phyloP scores from a whole-genome alignment of 2,113 vertebrate genomes.

The Chamaetylas fuelleborni region DNA sequence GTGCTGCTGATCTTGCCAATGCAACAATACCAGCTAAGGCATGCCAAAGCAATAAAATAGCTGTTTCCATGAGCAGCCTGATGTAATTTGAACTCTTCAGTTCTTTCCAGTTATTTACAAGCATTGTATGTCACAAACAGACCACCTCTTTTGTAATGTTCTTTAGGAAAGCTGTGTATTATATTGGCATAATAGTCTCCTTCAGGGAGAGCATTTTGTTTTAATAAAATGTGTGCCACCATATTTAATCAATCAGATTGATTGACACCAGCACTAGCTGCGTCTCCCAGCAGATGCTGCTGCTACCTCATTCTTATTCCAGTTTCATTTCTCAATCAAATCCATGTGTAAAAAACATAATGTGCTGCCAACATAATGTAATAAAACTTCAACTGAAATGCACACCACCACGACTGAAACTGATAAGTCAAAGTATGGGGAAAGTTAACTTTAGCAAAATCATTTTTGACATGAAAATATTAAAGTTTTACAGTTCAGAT shows the following conservation, averaged over 20 bases:
- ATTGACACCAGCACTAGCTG: conserved; percentile 76
- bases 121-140: conserved; percentile 29
- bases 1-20: neutral
- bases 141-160: conserved; percentile 27
- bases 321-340: conserved; percentile 82
- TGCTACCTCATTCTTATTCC: conserved; percentile 79
- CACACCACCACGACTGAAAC: conserved; percentile 72
- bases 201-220: conserved; percentile 74
- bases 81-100: conserved; percentile 29
- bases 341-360: conserved; percentile 79
- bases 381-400: conserved; percentile 77
- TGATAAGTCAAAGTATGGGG: conserved; percentile 72
- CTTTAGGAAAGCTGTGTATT: conserved; percentile 47
- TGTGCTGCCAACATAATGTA: conserved; percentile 77
- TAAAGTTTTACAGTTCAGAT: conserved; percentile 70
- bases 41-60: conserved; percentile 28
- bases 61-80: conserved; percentile 20
- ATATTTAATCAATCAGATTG: conserved; percentile 83
- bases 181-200: conserved; percentile 57
- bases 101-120: conserved; percentile 37
- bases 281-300: conserved; percentile 72
- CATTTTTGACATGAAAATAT: conserved; percentile 69
- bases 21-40: neutral
- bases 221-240: conserved; percentile 75
- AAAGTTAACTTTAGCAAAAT: conserved; percentile 78